A percentile compares a stretch with the other conserved stretches of the same genome.
Evolutionary conservation across 2,113 vertebrate genomes (phyloP).

Genomic region (Mola mola): DNA sequence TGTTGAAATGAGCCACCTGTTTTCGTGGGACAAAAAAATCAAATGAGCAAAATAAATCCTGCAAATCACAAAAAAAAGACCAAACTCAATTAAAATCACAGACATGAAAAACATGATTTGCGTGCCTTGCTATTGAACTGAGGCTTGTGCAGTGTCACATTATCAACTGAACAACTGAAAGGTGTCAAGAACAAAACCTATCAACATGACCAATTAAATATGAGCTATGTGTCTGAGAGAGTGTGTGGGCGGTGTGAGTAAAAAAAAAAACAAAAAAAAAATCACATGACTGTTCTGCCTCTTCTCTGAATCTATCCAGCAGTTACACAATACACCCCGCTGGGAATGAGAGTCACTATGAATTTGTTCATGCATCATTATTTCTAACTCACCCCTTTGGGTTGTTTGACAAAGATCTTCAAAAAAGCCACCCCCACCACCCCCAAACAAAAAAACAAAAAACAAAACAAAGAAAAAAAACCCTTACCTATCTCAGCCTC

Average conservation of each 20-base stretch:
- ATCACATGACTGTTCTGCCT: conserved; percentile 50
- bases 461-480: no score
- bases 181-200: neutral
- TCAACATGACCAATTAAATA: conserved; percentile 14
- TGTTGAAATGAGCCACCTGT: conserved; percentile 59
- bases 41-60: conserved; percentile 14
- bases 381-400: conserved; percentile 40
- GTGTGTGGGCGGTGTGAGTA: conserved; percentile 36
- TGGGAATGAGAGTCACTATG: conserved; percentile 35
- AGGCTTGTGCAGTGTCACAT: neutral
- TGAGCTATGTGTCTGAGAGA: conserved; percentile 3
- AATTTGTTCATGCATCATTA: conserved; percentile 57
- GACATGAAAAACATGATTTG: no score
- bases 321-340: conserved; percentile 71
- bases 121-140: neutral
- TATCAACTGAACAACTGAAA: conserved; percentile 9
- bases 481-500: neutral
- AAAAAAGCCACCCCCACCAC: conserved; percentile 2
- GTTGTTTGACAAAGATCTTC: conserved; percentile 29
- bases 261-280: no score
- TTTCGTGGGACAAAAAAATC: conserved; percentile 14
- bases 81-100: conserved; percentile 9
- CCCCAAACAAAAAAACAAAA: neutral
- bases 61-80: conserved; percentile 2
- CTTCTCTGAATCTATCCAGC: conserved; percentile 56